These are phyloP conservation scores for Girardinichthys multiradiatus DNA, from an alignment of 2,113 vertebrate species.

Conservation along the genomic window DNA sequence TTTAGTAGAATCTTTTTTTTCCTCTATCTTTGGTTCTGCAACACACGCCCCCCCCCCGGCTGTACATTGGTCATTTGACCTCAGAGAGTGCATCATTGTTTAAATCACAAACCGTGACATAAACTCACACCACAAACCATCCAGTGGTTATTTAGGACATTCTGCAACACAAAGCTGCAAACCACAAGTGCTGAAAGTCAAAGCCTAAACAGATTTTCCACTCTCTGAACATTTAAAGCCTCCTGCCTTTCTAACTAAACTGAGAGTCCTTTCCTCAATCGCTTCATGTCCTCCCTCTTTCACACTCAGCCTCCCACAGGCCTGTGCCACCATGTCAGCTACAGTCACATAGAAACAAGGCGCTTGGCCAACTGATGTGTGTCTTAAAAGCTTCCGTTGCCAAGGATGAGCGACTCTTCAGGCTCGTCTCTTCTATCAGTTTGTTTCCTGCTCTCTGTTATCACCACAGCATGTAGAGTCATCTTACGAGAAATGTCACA, in stretches of 20 bases:
- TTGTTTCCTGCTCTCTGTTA: constrained; percentile 43
- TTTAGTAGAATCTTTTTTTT: not conserved
- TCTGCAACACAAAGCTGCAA: constrained; percentile 6
- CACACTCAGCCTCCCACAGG: constrained; percentile 12
- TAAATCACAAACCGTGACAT: constrained; percentile 40
- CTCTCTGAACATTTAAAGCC: constrained; percentile 41
- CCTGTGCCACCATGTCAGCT: constrained; percentile 23
- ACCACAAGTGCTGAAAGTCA: constrained; percentile 52
- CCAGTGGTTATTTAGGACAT: constrained; percentile 53
- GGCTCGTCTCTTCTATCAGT: constrained; percentile 27
- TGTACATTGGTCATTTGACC: constrained; percentile 45
- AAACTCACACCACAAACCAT: constrained; percentile 32
- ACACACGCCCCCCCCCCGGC: no score
- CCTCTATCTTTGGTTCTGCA: not conserved
- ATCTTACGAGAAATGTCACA: constrained; percentile 12
- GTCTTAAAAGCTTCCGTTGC: constrained; percentile 65
- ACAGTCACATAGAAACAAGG: constrained; percentile 52
- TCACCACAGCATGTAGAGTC: constrained; percentile 27
- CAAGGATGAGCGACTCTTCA: constrained; percentile 52
- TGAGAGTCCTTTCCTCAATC: not conserved
- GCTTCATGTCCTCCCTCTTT: constrained; percentile 20
- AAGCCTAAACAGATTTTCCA: constrained; percentile 24
- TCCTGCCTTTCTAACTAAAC: constrained; percentile 16
- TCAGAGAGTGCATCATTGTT: constrained; percentile 34
- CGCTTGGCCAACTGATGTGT: constrained; percentile 41